Base-by-base conservation (phyloP, 2,797 vertebrate genomes). In the Spinibarbus caldwelli region DNA sequence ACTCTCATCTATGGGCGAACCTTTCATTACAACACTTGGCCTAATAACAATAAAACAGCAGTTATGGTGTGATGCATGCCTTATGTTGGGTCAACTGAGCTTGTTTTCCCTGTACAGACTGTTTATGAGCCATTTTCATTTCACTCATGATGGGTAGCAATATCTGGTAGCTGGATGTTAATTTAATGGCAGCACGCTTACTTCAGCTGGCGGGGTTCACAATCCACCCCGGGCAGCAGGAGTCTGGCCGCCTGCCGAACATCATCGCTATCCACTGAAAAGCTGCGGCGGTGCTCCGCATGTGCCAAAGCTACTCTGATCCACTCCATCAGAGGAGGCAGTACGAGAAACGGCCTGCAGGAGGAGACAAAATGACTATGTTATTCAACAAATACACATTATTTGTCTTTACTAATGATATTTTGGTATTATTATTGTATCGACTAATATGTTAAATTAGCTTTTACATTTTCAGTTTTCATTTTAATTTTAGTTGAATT, bases 281-380 rank as follows among this genome's bases (percentile, higher is more conserved):
- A 96, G 90, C 98, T 98, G 92, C 97, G 96, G 34, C 98, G 96
- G 94, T 99, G 97, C 82, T 97, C 98, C 0, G 97, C 96, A 82
- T 99, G 97, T 82, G 97, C 97, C 92, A 96, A 95, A 0, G 98
- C 95, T 86, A 98, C 98, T 29, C 98, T 96, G 68, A 98, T 96
- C 98, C 98, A 99, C 93, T 99, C 98, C 97, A 99, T 99, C 92
- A 99, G 93, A 5, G 98, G 97, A 0, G 98, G 98, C 93, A 98
- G 96, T 92, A 97, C 96, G 85, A 97, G 92, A 91, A 99, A 98
- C 0, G 98, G 98, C 96, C 98, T 99, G 95, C 41, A 88, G 90
- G 92, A 88, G 92, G 93, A 91, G 92, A 92, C 84, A 91, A 82
- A 90, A 71, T 52, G 72, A 72, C 80, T 72, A 43, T 23, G 26